phyloP scores from a whole-genome alignment of 1,140 invertebrate genomes.

The Latrodectus geometricus region DNA sequence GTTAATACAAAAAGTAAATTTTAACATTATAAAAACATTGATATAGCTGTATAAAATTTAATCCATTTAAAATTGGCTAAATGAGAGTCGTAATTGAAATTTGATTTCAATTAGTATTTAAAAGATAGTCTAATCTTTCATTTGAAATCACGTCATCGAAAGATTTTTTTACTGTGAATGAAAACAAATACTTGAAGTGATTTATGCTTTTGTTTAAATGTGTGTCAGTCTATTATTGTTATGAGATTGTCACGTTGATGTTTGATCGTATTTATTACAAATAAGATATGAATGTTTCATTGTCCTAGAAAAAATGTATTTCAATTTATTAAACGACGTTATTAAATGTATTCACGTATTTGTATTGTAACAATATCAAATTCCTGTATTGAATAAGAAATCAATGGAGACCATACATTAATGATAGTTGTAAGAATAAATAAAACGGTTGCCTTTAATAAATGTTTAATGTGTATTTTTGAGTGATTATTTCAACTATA shows the following conservation, averaged over 20 bases:
- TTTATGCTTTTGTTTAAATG: too few relatives aligned
- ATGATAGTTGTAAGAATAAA: constrained; percentile 28
- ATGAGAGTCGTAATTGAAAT: too few relatives aligned
- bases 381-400: background rate
- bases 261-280: background rate
- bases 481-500: background rate
- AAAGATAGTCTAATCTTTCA: too few relatives aligned
- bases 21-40: too few relatives aligned
- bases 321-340: background rate
- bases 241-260: background rate
- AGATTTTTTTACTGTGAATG: too few relatives aligned
- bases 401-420: constrained; percentile 10
- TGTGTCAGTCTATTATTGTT: background rate
- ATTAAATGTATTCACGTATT: background rate
- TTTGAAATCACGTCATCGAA: too few relatives aligned
- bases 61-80: too few relatives aligned
- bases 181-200: too few relatives aligned
- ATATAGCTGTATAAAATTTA: too few relatives aligned
- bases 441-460: constrained; percentile 40
- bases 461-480: constrained; percentile 30
- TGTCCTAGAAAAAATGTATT: background rate
- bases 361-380: background rate
- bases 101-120: too few relatives aligned
- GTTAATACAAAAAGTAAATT: too few relatives aligned
- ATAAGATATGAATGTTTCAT: background rate